Conservation (phyloP, 2,113 vertebrate genomes). For the Pedetes capensis region DNA sequence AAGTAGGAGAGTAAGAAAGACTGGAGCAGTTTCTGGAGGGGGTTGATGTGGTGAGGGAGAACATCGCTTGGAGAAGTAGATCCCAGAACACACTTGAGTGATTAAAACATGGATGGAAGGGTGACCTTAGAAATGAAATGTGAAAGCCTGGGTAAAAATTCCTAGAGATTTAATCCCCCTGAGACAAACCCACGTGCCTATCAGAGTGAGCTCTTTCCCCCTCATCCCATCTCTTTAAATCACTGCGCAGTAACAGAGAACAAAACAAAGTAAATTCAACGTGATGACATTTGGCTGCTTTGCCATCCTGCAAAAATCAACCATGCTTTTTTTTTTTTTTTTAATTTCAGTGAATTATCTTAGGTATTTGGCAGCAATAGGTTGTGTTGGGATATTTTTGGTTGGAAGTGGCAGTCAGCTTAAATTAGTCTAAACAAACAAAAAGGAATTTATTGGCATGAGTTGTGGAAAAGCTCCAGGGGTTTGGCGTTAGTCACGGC, state of each 20-base stretch:
- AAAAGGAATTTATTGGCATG: slow-evolving; percentile 51
- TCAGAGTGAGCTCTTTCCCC: not conserved
- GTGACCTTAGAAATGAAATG: not conserved
- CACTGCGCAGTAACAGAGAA: not conserved
- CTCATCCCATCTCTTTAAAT: not conserved
- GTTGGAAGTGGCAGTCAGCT: slow-evolving; percentile 46
- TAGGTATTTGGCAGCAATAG: slow-evolving; percentile 47
- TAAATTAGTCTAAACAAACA: slow-evolving; percentile 51
- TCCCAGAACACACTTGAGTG: not conserved
- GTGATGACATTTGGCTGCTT: not conserved
- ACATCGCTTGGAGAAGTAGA: not conserved
- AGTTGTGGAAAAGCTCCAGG: slow-evolving; percentile 21
- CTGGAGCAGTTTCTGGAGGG: not conserved
- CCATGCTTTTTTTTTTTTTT: slow-evolving; percentile 37
- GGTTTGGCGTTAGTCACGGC: not conserved
- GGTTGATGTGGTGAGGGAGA: not conserved
- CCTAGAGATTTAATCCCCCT: not conserved
- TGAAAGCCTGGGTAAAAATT: not conserved
- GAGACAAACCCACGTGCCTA: not conserved
- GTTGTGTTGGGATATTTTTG: slow-evolving; percentile 54
- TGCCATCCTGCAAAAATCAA: slow-evolving; percentile 20
- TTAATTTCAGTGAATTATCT: slow-evolving; percentile 27
- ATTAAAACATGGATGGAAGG: not conserved
- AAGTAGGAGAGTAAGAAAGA: not conserved
- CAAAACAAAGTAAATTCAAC: not conserved